Conservation (phyloP, 2,888 invertebrate genomes). For the Peribatodes rhomboidaria region DNA sequence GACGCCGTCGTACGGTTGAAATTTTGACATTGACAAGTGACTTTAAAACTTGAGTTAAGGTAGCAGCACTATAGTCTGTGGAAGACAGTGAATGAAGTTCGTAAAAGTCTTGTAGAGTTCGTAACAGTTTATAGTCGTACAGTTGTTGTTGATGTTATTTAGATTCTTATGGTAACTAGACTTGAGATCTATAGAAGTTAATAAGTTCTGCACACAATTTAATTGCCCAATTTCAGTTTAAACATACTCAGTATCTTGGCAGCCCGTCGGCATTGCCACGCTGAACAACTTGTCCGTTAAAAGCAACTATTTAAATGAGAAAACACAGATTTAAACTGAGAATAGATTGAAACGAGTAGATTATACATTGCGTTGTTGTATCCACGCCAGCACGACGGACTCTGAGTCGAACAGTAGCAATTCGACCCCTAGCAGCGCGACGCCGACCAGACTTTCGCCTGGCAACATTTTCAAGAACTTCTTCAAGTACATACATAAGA, state of each 20-base stretch:
- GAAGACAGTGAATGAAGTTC: not conserved
- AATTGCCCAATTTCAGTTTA: no score
- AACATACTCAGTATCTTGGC: no score
- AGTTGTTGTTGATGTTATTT: not conserved
- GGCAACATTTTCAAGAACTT: slow-evolving; percentile 98
- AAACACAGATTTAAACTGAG: no score
- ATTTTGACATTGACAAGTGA: no score
- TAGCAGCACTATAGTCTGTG: no score
- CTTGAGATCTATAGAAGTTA: no score
- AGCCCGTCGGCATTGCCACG: no score
- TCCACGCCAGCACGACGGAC: slow-evolving; percentile 70
- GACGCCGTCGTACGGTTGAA: no score
- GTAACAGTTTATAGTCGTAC: not conserved
- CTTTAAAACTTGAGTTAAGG: no score
- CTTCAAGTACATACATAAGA: slow-evolving; percentile 93
- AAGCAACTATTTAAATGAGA: no score
- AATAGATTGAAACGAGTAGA: not conserved
- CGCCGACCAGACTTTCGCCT: slow-evolving; percentile 93
- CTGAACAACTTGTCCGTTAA: no score
- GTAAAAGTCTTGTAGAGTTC: not conserved
- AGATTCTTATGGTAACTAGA: not conserved
- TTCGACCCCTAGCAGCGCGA: slow-evolving; percentile 76
- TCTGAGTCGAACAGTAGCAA: slow-evolving; percentile 81
- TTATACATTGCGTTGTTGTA: slow-evolving; percentile 22
- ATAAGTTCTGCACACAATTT: no score